Base-by-base conservation (phyloP, 2,888 invertebrate genomes). In the Eupithecia tripunctaria region DNA sequence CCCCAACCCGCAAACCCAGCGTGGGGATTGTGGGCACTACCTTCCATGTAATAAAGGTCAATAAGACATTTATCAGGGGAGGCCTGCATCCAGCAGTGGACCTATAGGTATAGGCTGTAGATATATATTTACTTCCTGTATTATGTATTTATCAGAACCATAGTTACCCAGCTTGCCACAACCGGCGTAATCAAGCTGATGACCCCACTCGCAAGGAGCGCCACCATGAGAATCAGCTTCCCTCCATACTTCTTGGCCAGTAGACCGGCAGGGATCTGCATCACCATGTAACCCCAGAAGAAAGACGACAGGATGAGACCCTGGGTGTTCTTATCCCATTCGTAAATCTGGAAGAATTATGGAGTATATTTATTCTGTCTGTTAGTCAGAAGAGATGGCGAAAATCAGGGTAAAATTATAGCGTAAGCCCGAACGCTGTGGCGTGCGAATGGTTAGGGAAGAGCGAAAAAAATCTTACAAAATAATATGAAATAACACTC, bases 191-290 rank as follows among this genome's bases (percentile, higher is more conserved):
- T 76, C 0, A 96, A 81, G 8, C 96, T 96, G 56, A 96, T 89
- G 0, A 95, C 60, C 0, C 96, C 95, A 38, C 95, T 95, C 0
- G 96, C 84, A 0, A 95, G 73, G 67, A 96, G 88, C 0, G 96
- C 92, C 0, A 91, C 82, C 0, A 95, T 85, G 4, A 97, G 84
- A 7, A 98, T 94, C 59, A 95, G 95, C 85, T 97, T 97, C 0
- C 97, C 97, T 0, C 98, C 98, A 86, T 96, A 97, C n/a, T 94
- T 95, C 85, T 97, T 97, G 0, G 97, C 96, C 18, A 98, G 86
- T 60, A 97, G 87, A 0, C 97, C 96, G 0, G 96, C 96, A 0
- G 96, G 96, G 15, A 97, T 90, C 87, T 97, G 97, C 82, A 96
- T 96, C 32, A 95, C 81, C 56, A 96, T 95, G 85, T 97, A 97